Base-by-base conservation (phyloP, 2,113 vertebrate species). In the Chamaetylas fuelleborni region DNA sequence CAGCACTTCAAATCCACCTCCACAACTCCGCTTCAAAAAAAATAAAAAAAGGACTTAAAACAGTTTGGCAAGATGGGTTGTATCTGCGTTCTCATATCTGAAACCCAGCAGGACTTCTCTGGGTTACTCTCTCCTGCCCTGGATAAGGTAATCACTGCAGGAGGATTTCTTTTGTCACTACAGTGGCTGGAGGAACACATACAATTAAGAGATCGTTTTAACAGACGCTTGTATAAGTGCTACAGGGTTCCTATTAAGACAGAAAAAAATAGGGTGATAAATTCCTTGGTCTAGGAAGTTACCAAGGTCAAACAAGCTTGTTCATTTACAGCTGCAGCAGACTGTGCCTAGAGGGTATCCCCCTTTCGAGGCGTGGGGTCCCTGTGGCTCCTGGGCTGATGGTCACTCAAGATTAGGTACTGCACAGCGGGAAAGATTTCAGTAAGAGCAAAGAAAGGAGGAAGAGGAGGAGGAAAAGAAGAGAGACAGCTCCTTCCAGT, bases 231-330 rank as follows among this genome's bases (percentile, higher is more conserved):
- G 9, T 74, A 0, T 47, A 78, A 88, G 26, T 6, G 14, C 50
- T 91, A 85, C 42, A 85, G n/a, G 14, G 28, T 24, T 66, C 28
- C 56, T 56, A 73, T 74, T 71, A 81, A 56, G 24, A 56, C 8
- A 26, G 40, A 53, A 83, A 83, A 80, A 80, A 72, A 29, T 1
- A 67, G 8, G 9, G 58, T 48, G 45, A 86, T 58, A 87, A 60
- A 87, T 84, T 89, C 74, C 78, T 70, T 57, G 20, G 34, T 77
- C 71, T 73, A 70, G 67, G 82, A 92, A 81, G 25, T 77, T 86
- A 83, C 38, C 26, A 34, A 70, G 60, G 64, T 88, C 85, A 94
- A 88, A 92, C 28, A 56, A 86, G 82, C 47, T 33, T 57, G 28
- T 34, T 81, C 11, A 47, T 62, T 93, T 92, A 66, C 31, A 83